These are phyloP conservation scores for Stichodactyla mertensii DNA, from an alignment of 64 coral and sea anemone genomes.

Conservation along the genomic window DNA sequence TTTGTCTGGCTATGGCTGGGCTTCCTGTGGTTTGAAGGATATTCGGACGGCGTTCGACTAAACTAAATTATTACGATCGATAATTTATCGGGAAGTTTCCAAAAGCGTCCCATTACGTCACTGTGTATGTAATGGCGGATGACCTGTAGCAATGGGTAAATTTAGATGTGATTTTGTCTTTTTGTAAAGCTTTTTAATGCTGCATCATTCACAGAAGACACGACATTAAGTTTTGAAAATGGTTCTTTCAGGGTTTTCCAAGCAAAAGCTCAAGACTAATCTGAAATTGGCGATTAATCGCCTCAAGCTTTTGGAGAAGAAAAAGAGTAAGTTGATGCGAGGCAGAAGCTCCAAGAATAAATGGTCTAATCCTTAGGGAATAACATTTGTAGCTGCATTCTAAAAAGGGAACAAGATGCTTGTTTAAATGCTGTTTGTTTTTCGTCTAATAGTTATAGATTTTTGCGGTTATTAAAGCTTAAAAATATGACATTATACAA, in stretches of 20 bases:
- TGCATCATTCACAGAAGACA: conserved; percentile 4
- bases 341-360: too few relatives aligned
- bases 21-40: background rate
- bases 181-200: background rate
- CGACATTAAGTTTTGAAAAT: background rate
- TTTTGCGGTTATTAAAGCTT: background rate
- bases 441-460: background rate
- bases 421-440: background rate
- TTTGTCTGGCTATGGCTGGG: too few relatives aligned
- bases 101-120: conserved; percentile 29
- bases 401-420: background rate
- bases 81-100: background rate
- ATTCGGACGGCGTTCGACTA: background rate
- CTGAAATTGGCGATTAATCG: conserved; percentile 88
- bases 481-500: background rate
- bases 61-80: background rate
- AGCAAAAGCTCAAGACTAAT: conserved; percentile 95
- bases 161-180: conserved; percentile 4
- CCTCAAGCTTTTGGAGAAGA: conserved; percentile 94
- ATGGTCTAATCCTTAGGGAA: background rate
- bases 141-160: conserved; percentile 29
- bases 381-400: background rate
- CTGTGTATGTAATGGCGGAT: conserved; percentile 33
- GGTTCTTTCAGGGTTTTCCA: conserved; percentile 78
- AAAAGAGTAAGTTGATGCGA: conserved; percentile 74